Base-by-base conservation (phyloP, 2,888 invertebrate species). In the Ptychoptera contaminata region DNA sequence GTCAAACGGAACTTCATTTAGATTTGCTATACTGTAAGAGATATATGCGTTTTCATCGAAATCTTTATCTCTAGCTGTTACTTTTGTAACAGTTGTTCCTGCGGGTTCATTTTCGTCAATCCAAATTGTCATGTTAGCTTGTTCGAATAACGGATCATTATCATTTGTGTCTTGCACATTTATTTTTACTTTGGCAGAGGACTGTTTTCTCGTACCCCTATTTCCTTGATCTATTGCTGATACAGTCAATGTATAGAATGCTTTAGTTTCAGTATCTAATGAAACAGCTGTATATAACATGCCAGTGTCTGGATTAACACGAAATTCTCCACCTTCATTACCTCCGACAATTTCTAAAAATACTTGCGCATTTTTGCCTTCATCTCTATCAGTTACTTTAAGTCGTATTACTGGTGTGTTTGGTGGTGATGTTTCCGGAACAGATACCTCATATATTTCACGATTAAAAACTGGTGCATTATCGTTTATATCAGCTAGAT, bases 21-120 rank as follows among this genome's bases (percentile, higher is more conserved):
- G 68, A 65, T 93, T 93, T 43, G 87, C 88, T 53, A 94, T 83
- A 54, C 88, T 84, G 68, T 93, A 96, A 1, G 91, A 93, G 53
- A 97, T 82, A 67, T 90, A 90, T 1, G 92, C 91, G 67, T 93
- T 96, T 59, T 94, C 93, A 1, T 91, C 93, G 2, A 84, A 80
- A 63, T 97, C 96, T 12, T 73, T 77, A 64, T 97, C 96, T 49
- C 77, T 78, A 0, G 94, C 96, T 37, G 76, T 72, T 5, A 94
- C 82, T 51, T 81, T 83, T 10, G 83, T 79, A 1, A 96, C 87
- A 9, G 80, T 77, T 2, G 82, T 81, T 2, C 92, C 92, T 8
- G 84, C 75, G 0, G 88, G 79, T 56, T 87, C 81, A 62, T 93
- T 93, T 65, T 96, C 96, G 52, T 83, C 78, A 35, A 94, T 72